Percentiles rank a stretch among this genome's conserved stretches.
Conservation (phyloP, 2,113 vertebrate genomes). For the Poeciliopsis prolifica region DNA sequence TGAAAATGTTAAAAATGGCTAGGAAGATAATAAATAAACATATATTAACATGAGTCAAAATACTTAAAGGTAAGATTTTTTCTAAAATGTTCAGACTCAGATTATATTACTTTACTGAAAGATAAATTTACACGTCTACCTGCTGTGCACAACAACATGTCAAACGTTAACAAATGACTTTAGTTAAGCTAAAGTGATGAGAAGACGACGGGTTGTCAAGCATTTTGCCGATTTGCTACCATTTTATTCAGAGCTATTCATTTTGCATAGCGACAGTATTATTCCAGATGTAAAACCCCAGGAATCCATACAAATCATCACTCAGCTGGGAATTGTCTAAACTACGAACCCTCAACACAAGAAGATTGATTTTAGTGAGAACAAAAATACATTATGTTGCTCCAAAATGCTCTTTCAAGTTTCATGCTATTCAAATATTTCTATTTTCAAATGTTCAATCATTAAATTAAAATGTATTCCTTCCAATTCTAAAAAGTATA, state of each 20-base stretch:
- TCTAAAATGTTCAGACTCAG: no score
- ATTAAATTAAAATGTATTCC: not conserved
- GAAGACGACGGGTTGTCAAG: not conserved
- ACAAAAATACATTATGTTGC: not conserved
- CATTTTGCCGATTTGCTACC: not conserved
- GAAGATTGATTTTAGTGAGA: not conserved
- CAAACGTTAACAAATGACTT: no score
- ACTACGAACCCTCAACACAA: not conserved
- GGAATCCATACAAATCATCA: not conserved
- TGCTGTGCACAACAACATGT: no score
- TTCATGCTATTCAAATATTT: not conserved
- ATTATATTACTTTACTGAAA: no score
- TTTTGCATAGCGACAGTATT: not conserved
- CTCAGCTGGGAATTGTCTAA: not conserved
- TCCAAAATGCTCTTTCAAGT: not conserved
- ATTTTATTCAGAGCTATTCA: not conserved
- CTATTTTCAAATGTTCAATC: not conserved
- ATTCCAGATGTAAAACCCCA: not conserved
- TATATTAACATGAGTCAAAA: no score
- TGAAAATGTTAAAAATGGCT: no score
- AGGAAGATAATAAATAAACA: no score
- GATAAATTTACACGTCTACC: no score
- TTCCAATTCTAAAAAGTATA: not conserved
- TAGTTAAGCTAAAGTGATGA: not conserved
- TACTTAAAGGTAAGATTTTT: no score